phyloP scores from a whole-genome alignment of 2,113 vertebrate genomes.

The Chaetodon trifascialis region DNA sequence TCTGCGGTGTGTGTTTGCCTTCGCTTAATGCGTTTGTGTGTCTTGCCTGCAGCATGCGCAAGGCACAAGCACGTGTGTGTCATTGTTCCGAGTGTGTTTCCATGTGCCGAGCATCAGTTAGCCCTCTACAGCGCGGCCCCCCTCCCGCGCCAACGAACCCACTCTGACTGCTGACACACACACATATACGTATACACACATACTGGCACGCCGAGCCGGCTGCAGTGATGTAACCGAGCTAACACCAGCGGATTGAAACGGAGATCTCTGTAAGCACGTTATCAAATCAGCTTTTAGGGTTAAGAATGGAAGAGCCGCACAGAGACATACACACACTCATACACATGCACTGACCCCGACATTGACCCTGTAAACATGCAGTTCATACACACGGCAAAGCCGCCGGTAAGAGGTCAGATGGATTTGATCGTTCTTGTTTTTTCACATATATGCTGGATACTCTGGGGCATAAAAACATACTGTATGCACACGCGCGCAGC shows the following conservation, averaged over 20 bases:
- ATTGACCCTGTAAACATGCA: constrained; percentile 8
- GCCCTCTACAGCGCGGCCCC: constrained; percentile 17
- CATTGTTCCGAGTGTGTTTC: constrained; percentile 60
- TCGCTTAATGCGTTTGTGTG: constrained; percentile 42
- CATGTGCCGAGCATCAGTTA: constrained; percentile 66
- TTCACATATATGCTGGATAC: not conserved
- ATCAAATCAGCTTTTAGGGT: constrained; percentile 82
- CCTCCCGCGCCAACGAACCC: not conserved
- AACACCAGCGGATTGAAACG: constrained; percentile 77
- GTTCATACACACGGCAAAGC: not conserved
- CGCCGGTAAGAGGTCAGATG: constrained; percentile 2
- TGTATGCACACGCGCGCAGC: not conserved
- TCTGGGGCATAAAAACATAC: not conserved
- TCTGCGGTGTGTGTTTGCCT: constrained; percentile 35
- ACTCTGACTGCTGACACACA: not conserved
- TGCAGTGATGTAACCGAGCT: constrained; percentile 80
- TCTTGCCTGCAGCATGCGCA: constrained; percentile 36
- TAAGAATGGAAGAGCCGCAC: constrained; percentile 51
- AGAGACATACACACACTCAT: constrained; percentile 30
- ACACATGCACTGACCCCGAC: constrained; percentile 17
- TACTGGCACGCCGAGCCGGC: constrained; percentile 13
- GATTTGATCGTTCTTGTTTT: not conserved
- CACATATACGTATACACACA: not conserved
- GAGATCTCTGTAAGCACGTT: constrained; percentile 79
- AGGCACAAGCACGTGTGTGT: constrained; percentile 71